Evolutionary conservation across 2,888 invertebrate species (phyloP).

Genomic region (Alviniconcha strummeri): DNA sequence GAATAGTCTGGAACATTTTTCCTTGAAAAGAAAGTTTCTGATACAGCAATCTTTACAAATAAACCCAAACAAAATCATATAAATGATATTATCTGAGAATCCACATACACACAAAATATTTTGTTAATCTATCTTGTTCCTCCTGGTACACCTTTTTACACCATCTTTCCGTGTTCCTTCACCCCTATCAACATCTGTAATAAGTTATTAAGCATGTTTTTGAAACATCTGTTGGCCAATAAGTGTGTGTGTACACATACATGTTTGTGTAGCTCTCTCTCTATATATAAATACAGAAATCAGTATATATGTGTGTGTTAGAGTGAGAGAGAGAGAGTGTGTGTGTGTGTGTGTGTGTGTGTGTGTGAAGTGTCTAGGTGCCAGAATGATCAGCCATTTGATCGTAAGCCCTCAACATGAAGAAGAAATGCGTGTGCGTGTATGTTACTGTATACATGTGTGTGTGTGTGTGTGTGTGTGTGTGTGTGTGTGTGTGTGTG

Average conservation of each 20-base stretch:
- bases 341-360: no score
- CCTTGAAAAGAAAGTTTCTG: slow-evolving; percentile 76
- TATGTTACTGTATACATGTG: background rate
- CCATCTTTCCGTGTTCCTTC: no score
- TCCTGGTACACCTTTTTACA: no score
- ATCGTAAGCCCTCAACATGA: no score
- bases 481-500: slow-evolving; percentile 4
- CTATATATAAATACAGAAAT: background rate
- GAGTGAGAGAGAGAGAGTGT: background rate
- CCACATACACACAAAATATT: background rate
- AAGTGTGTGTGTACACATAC: no score
- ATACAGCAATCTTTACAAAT: no score
- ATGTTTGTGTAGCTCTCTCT: background rate
- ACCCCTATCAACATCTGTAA: no score
- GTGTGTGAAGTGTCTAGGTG: no score
- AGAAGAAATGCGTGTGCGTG: background rate
- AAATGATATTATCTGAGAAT: background rate
- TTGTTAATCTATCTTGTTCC: no score
- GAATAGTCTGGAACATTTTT: slow-evolving; percentile 98
- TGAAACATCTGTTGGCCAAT: no score
- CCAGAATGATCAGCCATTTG: no score
- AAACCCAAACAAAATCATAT: background rate
- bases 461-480: background rate
- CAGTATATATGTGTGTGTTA: background rate
- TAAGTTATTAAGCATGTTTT: no score